A percentile compares a stretch with the other conserved stretches of the same genome.
Evolutionary conservation across 2,113 vertebrate genomes (phyloP).

Genomic region (Nannobrachium achirus): DNA sequence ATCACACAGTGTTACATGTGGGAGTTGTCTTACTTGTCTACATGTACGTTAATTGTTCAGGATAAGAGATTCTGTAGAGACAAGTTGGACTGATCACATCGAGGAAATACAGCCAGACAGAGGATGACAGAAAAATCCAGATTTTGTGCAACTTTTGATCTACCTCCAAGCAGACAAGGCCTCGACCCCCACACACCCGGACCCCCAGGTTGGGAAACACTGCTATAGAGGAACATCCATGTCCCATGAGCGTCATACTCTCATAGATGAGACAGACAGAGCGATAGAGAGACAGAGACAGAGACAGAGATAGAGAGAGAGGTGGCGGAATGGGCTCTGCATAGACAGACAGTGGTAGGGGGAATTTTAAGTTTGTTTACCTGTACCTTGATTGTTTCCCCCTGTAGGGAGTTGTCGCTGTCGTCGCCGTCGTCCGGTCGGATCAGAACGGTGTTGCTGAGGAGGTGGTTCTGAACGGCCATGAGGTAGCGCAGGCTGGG

Average conservation of each 20-base stretch:
- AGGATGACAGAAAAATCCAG: too few relatives aligned
- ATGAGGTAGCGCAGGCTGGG: constrained; percentile 97
- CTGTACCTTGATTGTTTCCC: constrained; percentile 99
- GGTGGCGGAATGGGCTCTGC: constrained; percentile 3
- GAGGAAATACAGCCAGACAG: too few relatives aligned
- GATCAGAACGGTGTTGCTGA: constrained; percentile 98
- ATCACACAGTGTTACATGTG: too few relatives aligned
- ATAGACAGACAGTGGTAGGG: constrained; percentile 62
- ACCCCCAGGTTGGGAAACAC: too few relatives aligned
- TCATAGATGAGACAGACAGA: neutral
- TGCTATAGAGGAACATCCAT: constrained; percentile 6
- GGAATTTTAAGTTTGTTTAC: constrained; percentile 95
- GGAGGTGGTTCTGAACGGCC: constrained; percentile 98
- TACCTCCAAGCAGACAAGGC: too few relatives aligned
- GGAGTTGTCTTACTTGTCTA: too few relatives aligned
- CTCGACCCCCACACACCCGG: too few relatives aligned
- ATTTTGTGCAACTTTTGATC: too few relatives aligned
- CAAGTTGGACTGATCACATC: too few relatives aligned
- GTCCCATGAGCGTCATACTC: neutral
- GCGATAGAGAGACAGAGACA: neutral
- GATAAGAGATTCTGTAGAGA: too few relatives aligned
- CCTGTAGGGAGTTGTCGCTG: constrained; percentile 99
- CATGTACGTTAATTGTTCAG: too few relatives aligned
- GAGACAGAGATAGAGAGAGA: neutral
- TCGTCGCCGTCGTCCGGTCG: constrained; percentile 96